These are phyloP conservation scores for Catagonus wagneri DNA, from an alignment of 2,113 vertebrate genomes.

Conservation along the genomic window DNA sequence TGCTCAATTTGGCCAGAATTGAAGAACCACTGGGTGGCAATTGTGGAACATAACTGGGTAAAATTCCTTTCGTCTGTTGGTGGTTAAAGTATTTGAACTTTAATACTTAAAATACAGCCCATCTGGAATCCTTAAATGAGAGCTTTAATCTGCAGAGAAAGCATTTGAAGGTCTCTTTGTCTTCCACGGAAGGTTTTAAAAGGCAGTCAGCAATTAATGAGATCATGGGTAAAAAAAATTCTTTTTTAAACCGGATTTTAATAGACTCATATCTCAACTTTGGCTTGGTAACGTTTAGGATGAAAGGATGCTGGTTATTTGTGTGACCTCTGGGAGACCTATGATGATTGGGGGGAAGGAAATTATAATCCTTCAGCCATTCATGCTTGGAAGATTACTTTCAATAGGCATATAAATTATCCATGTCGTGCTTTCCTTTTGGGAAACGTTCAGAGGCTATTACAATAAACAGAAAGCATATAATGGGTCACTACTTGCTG, in stretches of 20 bases:
- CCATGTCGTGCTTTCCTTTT: conserved; percentile 48
- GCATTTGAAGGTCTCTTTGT: conserved; percentile 62
- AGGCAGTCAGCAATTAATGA: conserved; percentile 77
- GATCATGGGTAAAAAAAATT: conserved; percentile 72
- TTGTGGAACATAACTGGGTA: conserved; percentile 73
- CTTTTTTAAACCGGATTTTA: conserved; percentile 66
- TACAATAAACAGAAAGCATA: not conserved
- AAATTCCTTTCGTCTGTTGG: conserved; percentile 48
- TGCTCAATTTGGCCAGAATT: conserved; percentile 69
- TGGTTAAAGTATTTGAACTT: conserved; percentile 70
- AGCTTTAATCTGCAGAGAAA: conserved; percentile 71
- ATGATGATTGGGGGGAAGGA: conserved; percentile 18
- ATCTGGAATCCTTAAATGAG: conserved; percentile 69
- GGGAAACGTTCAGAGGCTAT: not conserved
- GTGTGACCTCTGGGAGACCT: conserved; percentile 58
- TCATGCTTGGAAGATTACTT: conserved; percentile 70
- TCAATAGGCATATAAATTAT: conserved; percentile 57
- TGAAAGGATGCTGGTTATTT: conserved; percentile 52
- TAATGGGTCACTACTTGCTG: not conserved
- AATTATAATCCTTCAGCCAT: conserved; percentile 63
- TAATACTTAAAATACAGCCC: conserved; percentile 58
- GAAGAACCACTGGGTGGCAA: conserved; percentile 67
- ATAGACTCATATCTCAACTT: conserved; percentile 67
- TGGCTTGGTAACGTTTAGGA: not conserved
- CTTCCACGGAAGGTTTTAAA: conserved; percentile 69